Conservation (phyloP, 2,888 invertebrate genomes). For the Exephanes ischioxanthus region DNA sequence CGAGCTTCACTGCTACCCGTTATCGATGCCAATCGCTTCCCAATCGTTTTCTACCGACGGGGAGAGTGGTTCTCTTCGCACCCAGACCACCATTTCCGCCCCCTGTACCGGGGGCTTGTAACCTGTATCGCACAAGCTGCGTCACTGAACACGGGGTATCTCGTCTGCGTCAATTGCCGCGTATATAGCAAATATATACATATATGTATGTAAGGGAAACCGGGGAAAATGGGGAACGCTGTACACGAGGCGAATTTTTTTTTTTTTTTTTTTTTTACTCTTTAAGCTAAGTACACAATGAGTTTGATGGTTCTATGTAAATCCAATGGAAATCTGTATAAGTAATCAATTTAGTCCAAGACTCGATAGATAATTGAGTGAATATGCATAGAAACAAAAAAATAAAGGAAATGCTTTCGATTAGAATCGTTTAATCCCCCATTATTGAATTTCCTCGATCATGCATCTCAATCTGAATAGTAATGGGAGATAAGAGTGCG, state of each 20-base stretch:
- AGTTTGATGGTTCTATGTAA: background rate
- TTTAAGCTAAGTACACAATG: background rate
- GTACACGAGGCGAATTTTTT: background rate
- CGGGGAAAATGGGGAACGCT: too few species aligned
- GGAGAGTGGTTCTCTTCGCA: slow-evolving; percentile 38
- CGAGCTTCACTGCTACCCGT: slow-evolving; percentile 36
- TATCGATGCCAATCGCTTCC: slow-evolving; percentile 66
- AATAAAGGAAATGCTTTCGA: background rate
- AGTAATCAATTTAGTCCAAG: background rate
- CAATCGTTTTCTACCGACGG: slow-evolving; percentile 61
- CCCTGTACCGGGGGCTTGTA: slow-evolving; percentile 36
- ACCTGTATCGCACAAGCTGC: slow-evolving; percentile 29
- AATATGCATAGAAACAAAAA: slow-evolving; percentile 5
- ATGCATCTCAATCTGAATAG: background rate
- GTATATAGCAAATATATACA: slow-evolving; percentile 3
- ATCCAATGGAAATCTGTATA: background rate
- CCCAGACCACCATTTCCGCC: background rate
- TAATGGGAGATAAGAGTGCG: background rate
- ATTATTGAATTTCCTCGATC: background rate
- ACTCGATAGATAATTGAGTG: background rate
- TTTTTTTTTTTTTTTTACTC: background rate
- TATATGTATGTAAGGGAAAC: background rate
- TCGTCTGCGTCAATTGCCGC: slow-evolving; percentile 41
- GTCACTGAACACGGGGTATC: slow-evolving; percentile 33
- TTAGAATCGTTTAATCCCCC: slow-evolving; percentile 6